Evolutionary conservation across 2,113 vertebrate species (phyloP), one percentile per base, ranked within the genome.

Genomic region (Nerophis lumbriciformis): DNA sequence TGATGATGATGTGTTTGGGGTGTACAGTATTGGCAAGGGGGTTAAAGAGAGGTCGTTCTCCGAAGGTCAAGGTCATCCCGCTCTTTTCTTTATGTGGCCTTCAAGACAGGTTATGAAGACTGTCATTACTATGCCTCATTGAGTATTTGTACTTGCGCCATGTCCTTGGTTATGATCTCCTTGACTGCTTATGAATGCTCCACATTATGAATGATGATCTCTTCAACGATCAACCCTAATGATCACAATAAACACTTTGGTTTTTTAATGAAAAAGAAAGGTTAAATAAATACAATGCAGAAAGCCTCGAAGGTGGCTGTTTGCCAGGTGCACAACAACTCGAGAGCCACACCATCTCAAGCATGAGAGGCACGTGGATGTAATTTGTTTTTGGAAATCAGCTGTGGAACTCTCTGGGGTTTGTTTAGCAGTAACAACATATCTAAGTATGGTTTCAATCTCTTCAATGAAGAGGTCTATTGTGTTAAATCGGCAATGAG

Each of bases 11-110:
- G 49, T 48, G 50, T 68, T 62, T 66, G 28, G 53, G 59, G 36
- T 35, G 39, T 64, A 8, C 28, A 28, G 28, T 21, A 35, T 52
- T 8, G 1, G 53, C 28, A 49, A 49, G 51, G 51, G 69, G 72
- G 59, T 76, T 68, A 78, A 76, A 37, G 66, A 77, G 45, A 79
- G 77, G 81, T 77, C 45, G 49, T 59, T 49, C 48, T 73, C 52
- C 49, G 12, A 72, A 50, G 64, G 52, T 72, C 47, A 28, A 81
- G 79, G 74, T 78, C 66, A 58, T 61, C 36, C 28, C 19, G 35
- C 53, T 51, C n/a, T 50, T 35, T 65, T 68, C 28, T 59, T 57
- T 64, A 68, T 61, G 28, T 64, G 12, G n/a, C 15, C n/a, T 55
- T 56, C 35, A 51, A 45, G n/a, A 47, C 39, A 53, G 45, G 47